Evolutionary conservation across 2,888 invertebrate genomes (phyloP).

Genomic region (Argyra leucocephala): DNA sequence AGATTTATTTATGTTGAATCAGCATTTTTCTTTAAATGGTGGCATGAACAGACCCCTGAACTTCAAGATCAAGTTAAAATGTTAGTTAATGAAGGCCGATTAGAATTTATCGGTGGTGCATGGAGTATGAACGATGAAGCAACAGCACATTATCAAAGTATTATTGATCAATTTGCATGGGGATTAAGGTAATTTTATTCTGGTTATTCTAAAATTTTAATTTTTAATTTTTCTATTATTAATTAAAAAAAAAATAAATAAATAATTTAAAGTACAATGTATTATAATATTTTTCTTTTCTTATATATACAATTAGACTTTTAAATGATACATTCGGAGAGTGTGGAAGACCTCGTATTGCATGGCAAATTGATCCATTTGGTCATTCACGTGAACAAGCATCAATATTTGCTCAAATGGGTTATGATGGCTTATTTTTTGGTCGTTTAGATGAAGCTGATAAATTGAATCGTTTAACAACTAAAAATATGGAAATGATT

Average conservation of each 20-base stretch:
- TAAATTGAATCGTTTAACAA: constrained; percentile 51
- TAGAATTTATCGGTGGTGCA: constrained; percentile 69
- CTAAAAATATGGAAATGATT: constrained; percentile 66
- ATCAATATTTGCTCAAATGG: constrained; percentile 69
- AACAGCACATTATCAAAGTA: constrained; percentile 57
- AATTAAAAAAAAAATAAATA: background rate
- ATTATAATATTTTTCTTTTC: background rate
- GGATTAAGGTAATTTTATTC: constrained; percentile 49
- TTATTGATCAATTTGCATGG: constrained; percentile 62
- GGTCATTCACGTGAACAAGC: constrained; percentile 83
- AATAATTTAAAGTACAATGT: too few species aligned
- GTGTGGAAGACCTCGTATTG: constrained; percentile 65
- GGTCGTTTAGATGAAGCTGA: constrained; percentile 83
- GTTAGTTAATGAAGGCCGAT: constrained; percentile 61
- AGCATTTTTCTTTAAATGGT: constrained; percentile 80
- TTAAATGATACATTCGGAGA: constrained; percentile 62
- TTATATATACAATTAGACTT: constrained; percentile 40
- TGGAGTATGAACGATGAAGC: constrained; percentile 83
- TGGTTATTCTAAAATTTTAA: background rate
- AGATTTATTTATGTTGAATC: constrained; percentile 88
- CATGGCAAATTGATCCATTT: constrained; percentile 83
- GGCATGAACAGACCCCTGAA: constrained; percentile 56
- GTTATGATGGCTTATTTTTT: constrained; percentile 78
- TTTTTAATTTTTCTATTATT: background rate
- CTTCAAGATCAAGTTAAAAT: constrained; percentile 52